phyloP scores from a whole-genome alignment of 2,888 invertebrate species.

The Sussaba pulchella region DNA sequence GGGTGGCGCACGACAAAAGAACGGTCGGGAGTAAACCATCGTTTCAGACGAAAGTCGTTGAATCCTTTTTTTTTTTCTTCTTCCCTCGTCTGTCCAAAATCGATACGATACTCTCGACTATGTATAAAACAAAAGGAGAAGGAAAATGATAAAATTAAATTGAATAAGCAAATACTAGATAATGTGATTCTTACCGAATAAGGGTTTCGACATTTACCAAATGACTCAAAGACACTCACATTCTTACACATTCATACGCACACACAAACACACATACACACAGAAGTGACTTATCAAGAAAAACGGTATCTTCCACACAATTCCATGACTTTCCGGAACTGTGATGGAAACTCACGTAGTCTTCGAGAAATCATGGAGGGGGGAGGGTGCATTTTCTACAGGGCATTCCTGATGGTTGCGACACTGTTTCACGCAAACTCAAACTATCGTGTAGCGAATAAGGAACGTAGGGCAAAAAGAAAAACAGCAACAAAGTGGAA shows the following conservation, averaged over 20 bases:
- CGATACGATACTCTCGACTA: background rate
- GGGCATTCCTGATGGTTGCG: slow-evolving; percentile 75
- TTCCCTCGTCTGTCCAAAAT: no score
- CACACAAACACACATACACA: slow-evolving; percentile 63
- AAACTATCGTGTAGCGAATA: slow-evolving; percentile 60
- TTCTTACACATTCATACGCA: slow-evolving; percentile 18
- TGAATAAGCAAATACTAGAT: slow-evolving; percentile 27
- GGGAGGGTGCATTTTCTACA: slow-evolving; percentile 72
- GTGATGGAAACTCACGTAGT: slow-evolving; percentile 41
- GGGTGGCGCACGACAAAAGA: no score
- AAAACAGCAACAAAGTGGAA: slow-evolving; percentile 21
- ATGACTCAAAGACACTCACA: no score
- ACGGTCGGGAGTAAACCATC: no score
- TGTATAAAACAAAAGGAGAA: slow-evolving; percentile 38
- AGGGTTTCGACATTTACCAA: slow-evolving; percentile 46
- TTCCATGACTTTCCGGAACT: slow-evolving; percentile 55
- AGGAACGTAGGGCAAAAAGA: slow-evolving; percentile 55
- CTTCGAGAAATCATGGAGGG: slow-evolving; percentile 14
- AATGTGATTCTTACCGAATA: slow-evolving; percentile 53
- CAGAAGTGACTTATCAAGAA: slow-evolving; percentile 75
- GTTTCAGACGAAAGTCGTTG: no score
- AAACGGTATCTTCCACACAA: slow-evolving; percentile 56
- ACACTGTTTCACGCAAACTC: slow-evolving; percentile 41
- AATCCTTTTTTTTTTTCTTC: no score
- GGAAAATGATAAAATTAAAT: slow-evolving; percentile 13